A percentile compares a stretch with the other conserved stretches of the same genome.
These are phyloP conservation scores for Emydura subglobosa DNA, from an alignment of 2,113 vertebrate species.

Conservation along the genomic window DNA sequence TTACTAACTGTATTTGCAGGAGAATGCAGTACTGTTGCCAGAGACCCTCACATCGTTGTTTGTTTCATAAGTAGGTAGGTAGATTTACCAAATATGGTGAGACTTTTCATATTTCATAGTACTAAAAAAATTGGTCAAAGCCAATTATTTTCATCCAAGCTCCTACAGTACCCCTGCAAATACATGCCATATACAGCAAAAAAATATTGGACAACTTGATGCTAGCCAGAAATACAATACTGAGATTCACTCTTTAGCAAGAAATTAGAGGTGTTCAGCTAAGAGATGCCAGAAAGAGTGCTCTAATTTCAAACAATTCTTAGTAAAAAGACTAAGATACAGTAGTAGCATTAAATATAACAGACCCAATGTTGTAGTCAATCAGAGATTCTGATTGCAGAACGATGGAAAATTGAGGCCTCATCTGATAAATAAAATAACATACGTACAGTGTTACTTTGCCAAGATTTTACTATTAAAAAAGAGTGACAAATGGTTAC, in stretches of 20 bases:
- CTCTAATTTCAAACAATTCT: not conserved
- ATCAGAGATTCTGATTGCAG: not conserved
- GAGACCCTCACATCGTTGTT: not conserved
- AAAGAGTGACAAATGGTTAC: not conserved
- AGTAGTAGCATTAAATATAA: not conserved
- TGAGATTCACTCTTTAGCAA: not conserved
- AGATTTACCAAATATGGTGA: not conserved
- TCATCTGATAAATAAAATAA: not conserved
- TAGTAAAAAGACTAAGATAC: not conserved
- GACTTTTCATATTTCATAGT: not conserved
- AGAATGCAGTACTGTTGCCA: not conserved
- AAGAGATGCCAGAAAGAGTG: not conserved
- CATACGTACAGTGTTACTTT: not conserved
- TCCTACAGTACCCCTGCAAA: not conserved
- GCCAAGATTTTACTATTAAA: too few relatives aligned
- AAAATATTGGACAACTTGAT: not conserved
- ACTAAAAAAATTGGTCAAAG: not conserved
- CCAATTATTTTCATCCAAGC: not conserved
- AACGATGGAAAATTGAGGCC: not conserved
- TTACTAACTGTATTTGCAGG: not conserved
- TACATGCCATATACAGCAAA: not conserved
- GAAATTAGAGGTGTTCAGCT: not conserved
- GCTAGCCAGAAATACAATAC: not conserved
- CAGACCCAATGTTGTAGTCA: not conserved
- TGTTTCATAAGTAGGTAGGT: not conserved